A percentile compares a stretch with the other conserved stretches of the same genome.
These are phyloP conservation scores for Blennius ocellaris DNA, from an alignment of 2,113 vertebrate genomes.

Conservation along the genomic window DNA sequence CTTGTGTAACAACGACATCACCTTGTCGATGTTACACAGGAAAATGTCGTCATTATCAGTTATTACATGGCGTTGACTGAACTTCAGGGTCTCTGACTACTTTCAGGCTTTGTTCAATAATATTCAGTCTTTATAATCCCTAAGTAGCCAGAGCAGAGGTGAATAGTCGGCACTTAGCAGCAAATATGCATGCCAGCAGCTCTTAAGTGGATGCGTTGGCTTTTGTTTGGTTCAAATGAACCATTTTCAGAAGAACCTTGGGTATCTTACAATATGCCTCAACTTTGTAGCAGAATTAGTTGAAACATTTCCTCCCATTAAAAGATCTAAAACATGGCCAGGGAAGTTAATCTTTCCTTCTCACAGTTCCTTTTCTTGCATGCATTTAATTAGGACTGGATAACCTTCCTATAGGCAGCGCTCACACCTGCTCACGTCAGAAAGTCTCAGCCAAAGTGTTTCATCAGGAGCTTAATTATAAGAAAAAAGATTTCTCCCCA, in stretches of 20 bases:
- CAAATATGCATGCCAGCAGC: slow-evolving; percentile 9
- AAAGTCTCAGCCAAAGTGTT: slow-evolving; percentile 55
- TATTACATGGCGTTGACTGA: slow-evolving; percentile 1
- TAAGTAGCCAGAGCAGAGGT: background rate
- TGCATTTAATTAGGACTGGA: slow-evolving; percentile 53
- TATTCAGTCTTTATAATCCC: slow-evolving; percentile 13
- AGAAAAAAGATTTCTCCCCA: slow-evolving; percentile 20
- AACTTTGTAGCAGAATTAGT: slow-evolving; percentile 37
- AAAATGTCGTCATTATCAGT: background rate
- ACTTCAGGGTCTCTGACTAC: background rate
- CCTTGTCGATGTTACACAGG: background rate
- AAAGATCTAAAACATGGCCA: slow-evolving; percentile 24
- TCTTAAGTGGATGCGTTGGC: background rate
- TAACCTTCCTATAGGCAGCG: slow-evolving; percentile 48
- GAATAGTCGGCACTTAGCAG: slow-evolving; percentile 2
- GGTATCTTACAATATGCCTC: slow-evolving; percentile 1
- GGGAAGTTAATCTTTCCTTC: slow-evolving; percentile 10
- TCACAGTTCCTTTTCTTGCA: slow-evolving; percentile 1
- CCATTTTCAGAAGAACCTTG: slow-evolving; percentile 19
- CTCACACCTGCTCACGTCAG: slow-evolving; percentile 53
- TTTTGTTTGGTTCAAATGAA: slow-evolving; percentile 32
- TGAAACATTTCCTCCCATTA: slow-evolving; percentile 31
- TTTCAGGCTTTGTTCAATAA: background rate
- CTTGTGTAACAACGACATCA: no score
- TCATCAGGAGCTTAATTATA: slow-evolving; percentile 55